A percentile compares a stretch with the other conserved stretches of the same genome.
phyloP scores from a whole-genome alignment of 1,140 invertebrate species.

The Hylaeus volcanicus region DNA sequence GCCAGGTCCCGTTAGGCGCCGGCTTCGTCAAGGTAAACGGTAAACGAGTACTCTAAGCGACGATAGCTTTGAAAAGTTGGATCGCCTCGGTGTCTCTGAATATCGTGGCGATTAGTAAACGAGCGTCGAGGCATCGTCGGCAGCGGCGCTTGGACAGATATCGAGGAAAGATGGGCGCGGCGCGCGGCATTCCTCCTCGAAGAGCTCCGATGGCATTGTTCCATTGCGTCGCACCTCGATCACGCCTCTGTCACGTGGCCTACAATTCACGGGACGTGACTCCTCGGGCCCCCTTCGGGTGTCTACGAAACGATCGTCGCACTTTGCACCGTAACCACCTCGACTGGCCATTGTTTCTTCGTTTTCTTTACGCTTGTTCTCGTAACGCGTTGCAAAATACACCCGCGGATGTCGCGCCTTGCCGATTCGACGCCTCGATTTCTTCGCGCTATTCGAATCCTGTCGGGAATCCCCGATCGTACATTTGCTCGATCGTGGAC shows the following conservation, averaged over 20 bases:
- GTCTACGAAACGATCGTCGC: slow-evolving; percentile 54
- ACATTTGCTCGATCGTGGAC: too few species aligned
- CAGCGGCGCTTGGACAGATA: slow-evolving; percentile 44
- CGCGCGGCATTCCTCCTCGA: slow-evolving; percentile 79
- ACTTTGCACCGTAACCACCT: slow-evolving; percentile 13
- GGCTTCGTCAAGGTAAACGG: slow-evolving; percentile 31
- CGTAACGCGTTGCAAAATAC: slow-evolving; percentile 48
- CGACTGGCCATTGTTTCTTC: neutral
- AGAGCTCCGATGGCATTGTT: slow-evolving; percentile 80
- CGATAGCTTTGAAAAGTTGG: slow-evolving; percentile 20
- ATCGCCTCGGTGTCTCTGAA: slow-evolving; percentile 20
- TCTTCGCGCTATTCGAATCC: neutral
- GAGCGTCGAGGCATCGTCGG: slow-evolving; percentile 36
- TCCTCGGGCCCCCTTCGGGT: slow-evolving; percentile 64
- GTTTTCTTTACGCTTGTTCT: slow-evolving; percentile 5
- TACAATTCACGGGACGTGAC: slow-evolving; percentile 80
- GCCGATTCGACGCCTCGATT: neutral
- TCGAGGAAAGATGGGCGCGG: slow-evolving; percentile 77
- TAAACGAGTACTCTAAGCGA: slow-evolving; percentile 26
- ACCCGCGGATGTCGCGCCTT: too few species aligned
- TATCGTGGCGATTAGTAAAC: slow-evolving; percentile 41
- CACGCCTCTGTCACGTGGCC: slow-evolving; percentile 80
- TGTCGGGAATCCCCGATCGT: too few species aligned
- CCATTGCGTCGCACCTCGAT: slow-evolving; percentile 79
- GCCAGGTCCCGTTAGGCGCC: slow-evolving; percentile 51